phyloP scores from a whole-genome alignment of 2,113 vertebrate species.

The Halcyon malimbica region DNA sequence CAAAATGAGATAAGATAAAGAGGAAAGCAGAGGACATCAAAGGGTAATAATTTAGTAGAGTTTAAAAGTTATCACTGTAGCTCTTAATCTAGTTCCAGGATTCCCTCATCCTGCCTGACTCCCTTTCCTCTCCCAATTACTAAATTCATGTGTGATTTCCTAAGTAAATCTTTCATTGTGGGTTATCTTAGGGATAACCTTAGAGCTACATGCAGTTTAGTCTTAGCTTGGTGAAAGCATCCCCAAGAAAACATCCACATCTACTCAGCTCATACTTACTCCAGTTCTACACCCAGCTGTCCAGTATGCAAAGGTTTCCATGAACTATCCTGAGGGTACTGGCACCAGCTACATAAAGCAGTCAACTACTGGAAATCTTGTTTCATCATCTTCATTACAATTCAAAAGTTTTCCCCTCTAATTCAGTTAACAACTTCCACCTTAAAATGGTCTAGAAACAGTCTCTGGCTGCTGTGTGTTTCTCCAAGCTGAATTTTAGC shows the following conservation, averaged over 20 bases:
- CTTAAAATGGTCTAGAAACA: not conserved
- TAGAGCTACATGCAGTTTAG: not conserved
- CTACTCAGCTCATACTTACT: not conserved
- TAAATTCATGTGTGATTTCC: not conserved
- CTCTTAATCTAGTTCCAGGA: not conserved
- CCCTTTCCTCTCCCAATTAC: not conserved
- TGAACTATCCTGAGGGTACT: not conserved
- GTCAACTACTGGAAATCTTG: not conserved
- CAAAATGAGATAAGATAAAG: not conserved
- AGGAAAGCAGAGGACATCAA: not conserved
- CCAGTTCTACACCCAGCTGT: not conserved
- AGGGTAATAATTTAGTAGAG: not conserved
- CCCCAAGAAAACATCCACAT: not conserved
- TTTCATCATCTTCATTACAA: not conserved
- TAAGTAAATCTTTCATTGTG: not conserved
- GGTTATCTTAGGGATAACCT: not conserved
- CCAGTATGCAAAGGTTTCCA: not conserved
- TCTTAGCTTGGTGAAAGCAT: not conserved
- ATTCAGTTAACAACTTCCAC: not conserved
- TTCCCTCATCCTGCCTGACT: not conserved
- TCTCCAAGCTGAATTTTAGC: not conserved
- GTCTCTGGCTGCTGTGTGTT: not conserved
- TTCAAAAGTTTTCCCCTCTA: not conserved
- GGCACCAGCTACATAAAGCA: not conserved
- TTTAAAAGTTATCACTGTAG: not conserved